These are phyloP conservation scores for Labia minor DNA, from an alignment of 2,888 invertebrate genomes.

Conservation along the genomic window DNA sequence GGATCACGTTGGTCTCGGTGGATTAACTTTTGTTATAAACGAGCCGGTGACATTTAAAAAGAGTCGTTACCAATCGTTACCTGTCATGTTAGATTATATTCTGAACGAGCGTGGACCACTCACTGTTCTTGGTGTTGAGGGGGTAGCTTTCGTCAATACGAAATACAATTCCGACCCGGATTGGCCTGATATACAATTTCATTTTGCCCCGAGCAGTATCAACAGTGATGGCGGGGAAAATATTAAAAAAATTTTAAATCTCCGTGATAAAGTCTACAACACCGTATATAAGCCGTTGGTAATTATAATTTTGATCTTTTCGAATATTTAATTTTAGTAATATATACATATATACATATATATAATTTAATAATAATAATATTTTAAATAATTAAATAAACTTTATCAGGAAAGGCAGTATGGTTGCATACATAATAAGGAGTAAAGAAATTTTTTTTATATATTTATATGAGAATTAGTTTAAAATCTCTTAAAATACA, in stretches of 20 bases:
- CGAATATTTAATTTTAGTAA: no score
- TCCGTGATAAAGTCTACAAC: conserved; percentile 70
- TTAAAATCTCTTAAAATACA: no score
- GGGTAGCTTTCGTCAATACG: conserved; percentile 75
- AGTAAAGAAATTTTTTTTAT: no score
- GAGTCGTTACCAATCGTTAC: conserved; percentile 61
- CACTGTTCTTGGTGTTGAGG: conserved; percentile 71
- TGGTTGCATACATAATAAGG: no score
- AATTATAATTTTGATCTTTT: no score
- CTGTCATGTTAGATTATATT: conserved; percentile 71
- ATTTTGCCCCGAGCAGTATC: conserved; percentile 73
- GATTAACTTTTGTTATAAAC: conserved; percentile 70
- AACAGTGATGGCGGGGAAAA: conserved; percentile 74
- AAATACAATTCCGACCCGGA: conserved; percentile 65
- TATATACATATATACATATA: no score
- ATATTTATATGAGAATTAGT: no score
- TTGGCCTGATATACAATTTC: conserved; percentile 80
- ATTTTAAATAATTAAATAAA: no score
- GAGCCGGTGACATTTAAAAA: conserved; percentile 69
- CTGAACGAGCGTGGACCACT: conserved; percentile 70
- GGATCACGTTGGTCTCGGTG: conserved; percentile 79
- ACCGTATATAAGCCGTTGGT: conserved; percentile 73
- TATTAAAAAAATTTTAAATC: conserved; percentile 51
- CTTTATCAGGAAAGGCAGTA: no score
- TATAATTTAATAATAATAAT: no score